Evolutionary conservation across 2,888 invertebrate species (phyloP), one percentile per base, ranked within the genome.

Genomic region (Thera obeliscata): DNA sequence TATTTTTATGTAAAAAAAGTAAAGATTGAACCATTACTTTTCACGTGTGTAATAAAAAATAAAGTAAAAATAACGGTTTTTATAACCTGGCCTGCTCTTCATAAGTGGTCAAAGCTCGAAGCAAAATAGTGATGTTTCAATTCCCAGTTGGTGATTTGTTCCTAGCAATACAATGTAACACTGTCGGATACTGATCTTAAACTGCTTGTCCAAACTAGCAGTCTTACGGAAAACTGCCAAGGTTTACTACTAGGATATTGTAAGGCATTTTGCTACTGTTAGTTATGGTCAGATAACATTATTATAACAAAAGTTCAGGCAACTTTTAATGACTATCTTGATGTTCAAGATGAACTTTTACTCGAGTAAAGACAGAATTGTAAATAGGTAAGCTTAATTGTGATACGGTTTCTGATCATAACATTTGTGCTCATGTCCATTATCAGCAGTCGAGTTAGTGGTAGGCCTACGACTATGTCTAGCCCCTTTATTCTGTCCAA

Each of bases 401-500:
- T 69, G 69, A 69, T 69, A 69, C 36, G 60, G 66, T 66, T 66
- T 11, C 63, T 69, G 69, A 63, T 43, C 66, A 65, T 69, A 65
- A 65, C 69, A 46, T 46, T 12, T 12, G 12, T 35, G 58, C 67
- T 57, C 12, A 7, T 46, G 70, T 70, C 69, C 70, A 67, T 59
- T 58, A 61, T 61, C 63, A 58, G 64, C 71, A 75, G 80, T 78
- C 76, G 73, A 70, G 73, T 83, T 81, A 84, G 87, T 81, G 81
- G 83, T 85, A 84, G 83, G 86, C 83, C 82, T 77, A 72, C 68
- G 68, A 9, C 5, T 41, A 7, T 41, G 4, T 68, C 74, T 78
- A 79, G 85, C 85, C 72, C 70, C 84, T 82, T 81, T 81, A 85
- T 85, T 83, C 86, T 78, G 84, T 80, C 79, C 73, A 67, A 22